Percentiles rank a stretch among this genome's conserved stretches.
Conservation (phyloP, 2,113 vertebrate species). For the Nicator chloris region DNA sequence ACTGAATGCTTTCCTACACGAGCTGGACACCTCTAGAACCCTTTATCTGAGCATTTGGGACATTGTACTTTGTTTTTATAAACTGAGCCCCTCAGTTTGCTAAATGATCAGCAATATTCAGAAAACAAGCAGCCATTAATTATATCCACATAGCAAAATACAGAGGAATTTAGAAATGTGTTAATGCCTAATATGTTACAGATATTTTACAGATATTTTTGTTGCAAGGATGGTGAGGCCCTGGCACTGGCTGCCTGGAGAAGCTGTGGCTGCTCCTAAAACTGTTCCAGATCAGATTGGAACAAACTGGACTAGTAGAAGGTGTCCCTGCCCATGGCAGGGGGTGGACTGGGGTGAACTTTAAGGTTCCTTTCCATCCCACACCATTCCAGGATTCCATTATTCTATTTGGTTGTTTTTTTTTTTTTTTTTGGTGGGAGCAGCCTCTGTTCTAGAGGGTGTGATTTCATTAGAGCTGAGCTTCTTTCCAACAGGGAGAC, state of each 20-base stretch:
- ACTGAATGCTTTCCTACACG: not conserved
- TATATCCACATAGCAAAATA: not conserved
- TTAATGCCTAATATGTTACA: not conserved
- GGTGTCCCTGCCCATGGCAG: not conserved
- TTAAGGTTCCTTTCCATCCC: not conserved
- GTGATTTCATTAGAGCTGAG: too few relatives aligned
- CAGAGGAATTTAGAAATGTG: not conserved
- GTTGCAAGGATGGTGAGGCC: not conserved
- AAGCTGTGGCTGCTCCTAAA: not conserved
- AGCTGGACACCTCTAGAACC: not conserved
- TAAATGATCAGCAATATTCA: not conserved
- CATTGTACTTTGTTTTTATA: not conserved
- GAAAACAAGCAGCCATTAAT: not conserved
- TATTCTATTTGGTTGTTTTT: not conserved
- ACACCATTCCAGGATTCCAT: not conserved
- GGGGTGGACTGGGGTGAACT: not conserved
- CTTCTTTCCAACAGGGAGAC: not conserved
- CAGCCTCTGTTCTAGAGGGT: not conserved
- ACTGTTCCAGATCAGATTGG: not conserved
- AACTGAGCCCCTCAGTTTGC: not conserved
- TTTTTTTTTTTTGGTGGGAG: too few relatives aligned
- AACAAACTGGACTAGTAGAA: not conserved
- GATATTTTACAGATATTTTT: not conserved
- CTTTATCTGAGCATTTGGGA: not conserved
- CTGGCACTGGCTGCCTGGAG: not conserved